phyloP scores from a whole-genome alignment of 2,888 invertebrate species.

The Tolmerus cingulatus region DNA sequence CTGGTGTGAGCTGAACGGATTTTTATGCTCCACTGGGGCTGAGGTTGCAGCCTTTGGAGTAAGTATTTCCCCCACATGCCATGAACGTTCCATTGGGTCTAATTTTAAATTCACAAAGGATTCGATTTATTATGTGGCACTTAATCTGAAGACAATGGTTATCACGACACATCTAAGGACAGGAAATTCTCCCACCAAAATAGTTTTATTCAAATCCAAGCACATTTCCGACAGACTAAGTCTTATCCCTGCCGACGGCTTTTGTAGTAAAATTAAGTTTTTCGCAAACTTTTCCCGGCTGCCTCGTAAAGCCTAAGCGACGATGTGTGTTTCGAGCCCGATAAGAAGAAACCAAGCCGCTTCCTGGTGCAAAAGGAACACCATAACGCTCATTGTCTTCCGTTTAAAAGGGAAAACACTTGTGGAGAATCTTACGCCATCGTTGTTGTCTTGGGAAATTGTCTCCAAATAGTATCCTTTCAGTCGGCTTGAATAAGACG shows the following conservation, averaged over 20 bases:
- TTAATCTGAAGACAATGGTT: background rate
- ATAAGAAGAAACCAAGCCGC: constrained; percentile 44
- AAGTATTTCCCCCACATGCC: background rate
- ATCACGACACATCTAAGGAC: background rate
- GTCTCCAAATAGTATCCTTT: constrained; percentile 37
- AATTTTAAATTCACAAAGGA: background rate
- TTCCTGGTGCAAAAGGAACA: constrained; percentile 38
- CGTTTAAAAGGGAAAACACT: constrained; percentile 46
- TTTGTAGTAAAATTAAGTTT: constrained; percentile 35
- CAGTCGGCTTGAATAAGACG: constrained; percentile 30
- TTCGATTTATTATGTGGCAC: background rate
- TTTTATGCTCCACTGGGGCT: background rate
- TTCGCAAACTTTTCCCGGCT: constrained; percentile 19
- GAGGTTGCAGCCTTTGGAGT: constrained; percentile 12
- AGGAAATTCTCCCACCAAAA: background rate
- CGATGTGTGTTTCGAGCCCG: constrained; percentile 45
- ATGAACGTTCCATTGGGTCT: background rate
- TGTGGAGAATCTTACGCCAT: constrained; percentile 43
- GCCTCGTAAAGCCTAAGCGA: constrained; percentile 41
- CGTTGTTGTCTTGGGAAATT: constrained; percentile 42
- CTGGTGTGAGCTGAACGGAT: background rate
- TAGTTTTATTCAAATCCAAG: constrained; percentile 5
- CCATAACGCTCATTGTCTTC: constrained; percentile 46
- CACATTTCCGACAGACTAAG: background rate
- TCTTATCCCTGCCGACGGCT: constrained; percentile 23